A percentile compares a stretch with the other conserved stretches of the same genome.
Conservation (phyloP, 2,797 vertebrate species). For the Spondyliosoma cantharus region DNA sequence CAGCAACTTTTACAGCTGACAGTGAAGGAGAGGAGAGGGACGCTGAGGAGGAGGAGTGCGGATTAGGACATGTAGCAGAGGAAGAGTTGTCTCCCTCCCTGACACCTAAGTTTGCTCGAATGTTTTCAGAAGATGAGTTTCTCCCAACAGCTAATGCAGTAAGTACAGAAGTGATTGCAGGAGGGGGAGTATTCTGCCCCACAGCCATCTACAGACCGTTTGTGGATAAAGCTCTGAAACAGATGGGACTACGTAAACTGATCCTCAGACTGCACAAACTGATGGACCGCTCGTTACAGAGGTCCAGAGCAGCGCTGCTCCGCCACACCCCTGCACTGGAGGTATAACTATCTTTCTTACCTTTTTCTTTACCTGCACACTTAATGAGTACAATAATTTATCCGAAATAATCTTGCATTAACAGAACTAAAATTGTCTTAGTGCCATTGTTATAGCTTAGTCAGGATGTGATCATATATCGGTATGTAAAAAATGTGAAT, state of each 20-base stretch:
- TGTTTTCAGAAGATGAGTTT: slow-evolving; percentile 90
- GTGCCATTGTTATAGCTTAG: too few relatives aligned
- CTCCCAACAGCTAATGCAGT: slow-evolving; percentile 75
- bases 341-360: slow-evolving; percentile 81
- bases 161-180: slow-evolving; percentile 45
- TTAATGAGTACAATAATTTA: not conserved
- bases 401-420: too few relatives aligned
- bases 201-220: slow-evolving; percentile 98
- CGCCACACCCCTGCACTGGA: slow-evolving; percentile 88
- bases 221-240: slow-evolving; percentile 99
- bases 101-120: slow-evolving; percentile 85
- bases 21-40: slow-evolving; percentile 88
- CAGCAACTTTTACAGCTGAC: slow-evolving; percentile 88
- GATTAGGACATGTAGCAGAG: slow-evolving; percentile 48
- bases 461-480: too few relatives aligned
- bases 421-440: too few relatives aligned
- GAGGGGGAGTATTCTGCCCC: slow-evolving; percentile 87
- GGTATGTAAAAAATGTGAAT: too few relatives aligned
- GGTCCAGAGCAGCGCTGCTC: slow-evolving; percentile 92
- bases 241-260: slow-evolving; percentile 98
- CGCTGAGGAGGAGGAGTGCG: slow-evolving; percentile 52
- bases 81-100: slow-evolving; percentile 80
- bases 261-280: slow-evolving; percentile 98
- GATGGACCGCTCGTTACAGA: slow-evolving; percentile 97
- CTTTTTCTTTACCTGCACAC: not conserved